phyloP scores from a whole-genome alignment of 1,140 invertebrate species.

The Polypedilum pembai region DNA sequence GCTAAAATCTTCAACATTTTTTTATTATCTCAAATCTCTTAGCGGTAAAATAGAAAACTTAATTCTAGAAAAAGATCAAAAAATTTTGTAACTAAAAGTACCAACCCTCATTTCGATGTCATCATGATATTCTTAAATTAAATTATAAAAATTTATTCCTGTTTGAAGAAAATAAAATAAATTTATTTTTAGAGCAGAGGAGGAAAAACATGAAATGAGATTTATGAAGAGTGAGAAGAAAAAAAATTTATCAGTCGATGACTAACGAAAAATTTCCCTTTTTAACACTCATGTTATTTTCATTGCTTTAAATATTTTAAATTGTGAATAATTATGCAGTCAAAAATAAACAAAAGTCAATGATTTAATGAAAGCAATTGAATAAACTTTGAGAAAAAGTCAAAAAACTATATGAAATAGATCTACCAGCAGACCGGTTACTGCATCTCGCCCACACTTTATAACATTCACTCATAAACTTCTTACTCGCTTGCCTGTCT shows the following conservation, averaged over 20 bases:
- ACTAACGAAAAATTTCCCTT: constrained; percentile 15
- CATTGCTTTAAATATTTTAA: background rate
- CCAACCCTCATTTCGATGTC: background rate
- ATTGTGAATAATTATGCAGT: constrained; percentile 25
- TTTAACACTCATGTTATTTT: background rate
- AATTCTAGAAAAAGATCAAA: too few relatives aligned
- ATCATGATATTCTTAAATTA: background rate
- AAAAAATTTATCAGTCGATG: constrained; percentile 6
- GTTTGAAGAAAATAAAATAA: background rate
- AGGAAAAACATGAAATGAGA: background rate
- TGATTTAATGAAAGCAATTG: constrained; percentile 8
- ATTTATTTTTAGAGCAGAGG: background rate
- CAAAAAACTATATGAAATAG: background rate
- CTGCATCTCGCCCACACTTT: too few relatives aligned
- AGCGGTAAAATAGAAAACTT: too few relatives aligned
- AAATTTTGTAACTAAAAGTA: too few relatives aligned
- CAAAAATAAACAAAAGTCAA: background rate
- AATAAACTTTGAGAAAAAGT: background rate
- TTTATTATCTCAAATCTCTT: too few relatives aligned
- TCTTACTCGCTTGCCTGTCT: too few relatives aligned
- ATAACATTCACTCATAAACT: too few relatives aligned
- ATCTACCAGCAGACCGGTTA: background rate
- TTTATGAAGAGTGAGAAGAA: background rate
- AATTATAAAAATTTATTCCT: background rate
- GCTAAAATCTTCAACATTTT: too few relatives aligned